Evolutionary conservation across 2,797 vertebrate genomes (phyloP), one percentile per base, ranked within the genome.

Genomic region (Micromesistius poutassou): DNA sequence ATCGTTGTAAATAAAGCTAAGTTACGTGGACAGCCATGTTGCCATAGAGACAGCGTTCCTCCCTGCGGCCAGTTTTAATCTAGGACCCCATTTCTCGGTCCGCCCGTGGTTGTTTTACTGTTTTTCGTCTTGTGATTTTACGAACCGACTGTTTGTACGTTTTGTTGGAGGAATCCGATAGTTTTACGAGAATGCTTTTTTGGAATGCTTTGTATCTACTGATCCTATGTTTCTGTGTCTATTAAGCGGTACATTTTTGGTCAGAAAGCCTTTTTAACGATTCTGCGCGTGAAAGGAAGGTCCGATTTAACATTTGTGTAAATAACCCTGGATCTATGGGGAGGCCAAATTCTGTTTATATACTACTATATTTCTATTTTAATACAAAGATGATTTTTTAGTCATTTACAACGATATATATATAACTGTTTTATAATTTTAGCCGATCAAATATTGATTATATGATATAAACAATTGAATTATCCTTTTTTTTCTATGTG

Each of bases 321-420:
- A 95, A 97, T 96, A 96, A 85, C 94, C 94, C 93, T 91, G 84
- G 94, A 84, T 80, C 83, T 84, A 85, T 93, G 88, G 88, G 92
- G 94, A 96, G 96, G 96, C 96, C 96, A 97, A 98, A 97, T 95
- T 95, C 94, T 96, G 96, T 97, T 97, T 97, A 96, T 97, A 97
- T 94, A 94, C 95, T 94, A 86, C 89, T 96, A 98, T 95, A 96
- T 96, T 97, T 97, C 96, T 98, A 97, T 98, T 97, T 98, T 97
- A 97, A 95, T 97, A 96, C 94, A 81, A 90, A 92, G 88, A 90
- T 94, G 92, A 88, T 94, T 97, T 98, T 97, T 93, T 96, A 97
- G 96, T 94, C 93, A 94, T 92, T 92, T 90, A 86, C 91, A 91
- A 85, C 83, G 13, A 31, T 71, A 71, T 71, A 71, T 71, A 71